Evolutionary conservation across 2,888 invertebrate genomes (phyloP).

Genomic region (Maniola hyperantus): DNA sequence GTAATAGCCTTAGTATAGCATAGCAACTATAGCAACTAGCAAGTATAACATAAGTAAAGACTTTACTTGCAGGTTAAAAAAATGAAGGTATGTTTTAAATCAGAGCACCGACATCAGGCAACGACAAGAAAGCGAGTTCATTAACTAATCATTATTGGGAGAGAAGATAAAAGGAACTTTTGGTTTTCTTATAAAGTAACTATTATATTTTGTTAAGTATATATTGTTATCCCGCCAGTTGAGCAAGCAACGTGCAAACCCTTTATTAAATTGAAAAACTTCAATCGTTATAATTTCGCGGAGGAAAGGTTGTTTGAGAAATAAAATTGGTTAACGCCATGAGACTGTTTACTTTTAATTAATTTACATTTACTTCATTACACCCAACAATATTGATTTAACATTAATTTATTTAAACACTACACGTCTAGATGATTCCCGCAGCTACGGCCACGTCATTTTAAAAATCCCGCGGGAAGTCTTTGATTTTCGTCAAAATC

Average conservation of each 20-base stretch:
- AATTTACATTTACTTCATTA: not conserved
- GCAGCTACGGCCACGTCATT: not conserved
- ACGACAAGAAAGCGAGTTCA: too few species aligned
- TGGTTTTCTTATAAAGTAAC: not conserved
- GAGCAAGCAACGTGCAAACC: not conserved
- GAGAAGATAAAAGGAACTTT: not conserved
- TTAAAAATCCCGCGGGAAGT: too few species aligned
- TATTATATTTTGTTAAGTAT: too few species aligned
- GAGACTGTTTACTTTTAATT: conserved; percentile 10
- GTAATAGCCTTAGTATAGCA: too few species aligned
- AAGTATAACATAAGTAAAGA: too few species aligned
- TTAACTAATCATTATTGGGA: too few species aligned
- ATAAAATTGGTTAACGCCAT: not conserved
- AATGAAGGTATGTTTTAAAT: too few species aligned
- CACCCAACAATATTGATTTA: conserved; percentile 1
- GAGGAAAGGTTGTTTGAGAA: conserved; percentile 8
- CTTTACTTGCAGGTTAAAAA: too few species aligned
- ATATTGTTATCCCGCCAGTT: not conserved
- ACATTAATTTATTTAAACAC: not conserved
- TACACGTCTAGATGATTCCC: too few species aligned
- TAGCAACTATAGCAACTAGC: too few species aligned
- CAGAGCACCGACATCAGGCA: too few species aligned
- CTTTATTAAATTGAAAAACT: conserved; percentile 11
- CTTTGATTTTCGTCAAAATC: too few species aligned
- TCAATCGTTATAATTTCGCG: conserved; percentile 1